Base-by-base conservation (phyloP, 1,140 invertebrate species). In the Euwallacea similis region DNA sequence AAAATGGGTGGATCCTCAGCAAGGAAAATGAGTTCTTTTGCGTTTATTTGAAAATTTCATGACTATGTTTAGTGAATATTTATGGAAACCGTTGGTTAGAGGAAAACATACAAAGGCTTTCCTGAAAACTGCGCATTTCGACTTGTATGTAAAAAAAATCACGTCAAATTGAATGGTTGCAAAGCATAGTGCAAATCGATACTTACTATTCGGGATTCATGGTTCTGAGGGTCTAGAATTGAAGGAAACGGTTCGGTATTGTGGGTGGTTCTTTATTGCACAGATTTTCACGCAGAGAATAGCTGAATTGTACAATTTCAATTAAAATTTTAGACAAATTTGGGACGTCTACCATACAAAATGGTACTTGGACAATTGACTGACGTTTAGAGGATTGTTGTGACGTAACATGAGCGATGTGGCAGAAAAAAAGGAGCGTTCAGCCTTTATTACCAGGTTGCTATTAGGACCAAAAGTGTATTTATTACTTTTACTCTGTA, bases 151-250 rank as follows among this genome's bases (percentile, higher is more conserved):
- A 75, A 75, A 61, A 65, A 65, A 42, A 47, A 64, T 55, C 66
- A 71, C 71, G 71, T 74, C 71, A 71, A 73, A 66, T 71, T 10
- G 11, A 21, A 43, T 64, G 47, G 71, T 72, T 71, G 54, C 62
- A 75, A 76, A 78, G 71, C 50, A 61, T 61, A 71, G 73, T 73
- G 74, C 64, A 76, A 80, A 81, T 80, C 79, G 76, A 81, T 81
- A 81, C 80, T 81, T 72, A 81, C 80, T 81, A 81, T 76, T 81
- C 80, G 6, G 80, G 80, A 81, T 81, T 80, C 80, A 81, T 81
- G 33, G 46, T 46, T 74, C 74, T 79, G 63, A 60, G 33, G 15
- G 42, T 42, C 65, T 50, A 11, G 13, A 10, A 50, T 13, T 50
- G 46, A 10, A 13, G 6, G 46, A 50, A 42, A 58, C 15, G 15